These are phyloP conservation scores for Bolinopsis microptera DNA, from an alignment of 37 sponge, comb jelly and placozoan genomes.

Conservation along the genomic window DNA sequence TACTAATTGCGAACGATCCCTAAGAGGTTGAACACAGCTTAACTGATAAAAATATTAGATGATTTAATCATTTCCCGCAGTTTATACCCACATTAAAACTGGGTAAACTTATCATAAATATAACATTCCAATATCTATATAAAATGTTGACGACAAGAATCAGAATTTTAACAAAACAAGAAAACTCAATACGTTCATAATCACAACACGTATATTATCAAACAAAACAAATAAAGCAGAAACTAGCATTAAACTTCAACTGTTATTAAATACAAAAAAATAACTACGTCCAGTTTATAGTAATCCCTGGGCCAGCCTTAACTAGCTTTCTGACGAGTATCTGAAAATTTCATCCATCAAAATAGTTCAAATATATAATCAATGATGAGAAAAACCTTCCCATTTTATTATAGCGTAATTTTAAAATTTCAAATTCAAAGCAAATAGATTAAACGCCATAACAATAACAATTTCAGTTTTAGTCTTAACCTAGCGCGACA, in stretches of 20 bases:
- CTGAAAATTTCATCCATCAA: not conserved
- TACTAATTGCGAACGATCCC: too few species aligned
- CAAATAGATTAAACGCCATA: too few species aligned
- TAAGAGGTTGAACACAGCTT: too few species aligned
- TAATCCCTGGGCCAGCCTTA: not conserved
- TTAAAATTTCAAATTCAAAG: not conserved
- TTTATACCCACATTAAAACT: too few species aligned
- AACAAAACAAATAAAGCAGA: not conserved
- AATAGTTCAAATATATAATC: not conserved
- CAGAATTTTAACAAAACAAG: not conserved
- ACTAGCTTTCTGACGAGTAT: constrained; percentile 51
- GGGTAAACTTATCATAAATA: too few species aligned
- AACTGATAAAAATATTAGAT: too few species aligned
- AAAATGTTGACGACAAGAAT: too few species aligned
- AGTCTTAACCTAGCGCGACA: too few species aligned
- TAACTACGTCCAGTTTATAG: not conserved
- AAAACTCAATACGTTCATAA: not conserved
- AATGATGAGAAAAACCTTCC: not conserved
- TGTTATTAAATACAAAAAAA: not conserved
- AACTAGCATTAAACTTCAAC: not conserved
- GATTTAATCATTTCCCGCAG: too few species aligned
- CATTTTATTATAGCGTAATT: not conserved
- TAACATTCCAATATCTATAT: too few species aligned
- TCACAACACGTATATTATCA: not conserved
- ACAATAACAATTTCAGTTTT: too few species aligned